Percentiles rank a stretch among this genome's conserved stretches.
Conservation (phyloP, 2,888 invertebrate genomes). For the Apocheima hispidaria region DNA sequence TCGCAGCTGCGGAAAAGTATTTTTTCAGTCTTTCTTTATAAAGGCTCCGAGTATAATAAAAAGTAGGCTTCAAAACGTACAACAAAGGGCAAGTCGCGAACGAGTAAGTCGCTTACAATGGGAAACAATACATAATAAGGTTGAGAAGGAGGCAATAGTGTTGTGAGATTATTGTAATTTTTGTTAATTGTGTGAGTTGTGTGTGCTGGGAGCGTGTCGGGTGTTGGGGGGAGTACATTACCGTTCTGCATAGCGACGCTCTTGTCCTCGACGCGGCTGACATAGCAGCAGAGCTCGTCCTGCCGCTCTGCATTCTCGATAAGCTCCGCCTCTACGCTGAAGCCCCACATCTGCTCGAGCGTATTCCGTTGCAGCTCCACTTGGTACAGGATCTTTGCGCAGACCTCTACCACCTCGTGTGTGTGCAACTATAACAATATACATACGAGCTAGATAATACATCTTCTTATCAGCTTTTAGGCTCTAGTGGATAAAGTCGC, state of each 20-base stretch:
- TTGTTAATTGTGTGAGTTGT: slow-evolving; percentile 27
- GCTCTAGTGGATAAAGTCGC: too few relatives aligned
- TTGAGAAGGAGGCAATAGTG: slow-evolving; percentile 27
- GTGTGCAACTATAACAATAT: slow-evolving; percentile 88
- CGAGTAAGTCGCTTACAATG: slow-evolving; percentile 38
- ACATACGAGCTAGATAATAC: too few relatives aligned
- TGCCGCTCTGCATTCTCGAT: slow-evolving; percentile 98
- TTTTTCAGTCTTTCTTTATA: slow-evolving; percentile 32
- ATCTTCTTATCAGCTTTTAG: too few relatives aligned
- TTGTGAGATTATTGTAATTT: slow-evolving; percentile 32
- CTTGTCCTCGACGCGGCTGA: slow-evolving; percentile 97
- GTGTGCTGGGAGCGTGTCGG: not conserved
- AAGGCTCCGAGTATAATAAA: slow-evolving; percentile 33
- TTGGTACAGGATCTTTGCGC: slow-evolving; percentile 98
- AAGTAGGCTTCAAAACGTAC: slow-evolving; percentile 41
- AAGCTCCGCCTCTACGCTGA: slow-evolving; percentile 98
- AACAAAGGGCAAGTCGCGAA: slow-evolving; percentile 40
- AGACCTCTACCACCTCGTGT: slow-evolving; percentile 97
- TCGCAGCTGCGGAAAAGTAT: slow-evolving; percentile 37
- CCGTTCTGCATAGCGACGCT: slow-evolving; percentile 98
- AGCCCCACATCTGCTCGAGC: slow-evolving; percentile 98
- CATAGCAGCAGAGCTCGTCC: slow-evolving; percentile 98
- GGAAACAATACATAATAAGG: slow-evolving; percentile 38
- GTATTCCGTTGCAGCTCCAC: slow-evolving; percentile 96
- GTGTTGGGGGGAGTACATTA: slow-evolving; percentile 64